These are phyloP conservation scores for Halisarca cf. caerulea DNA, from an alignment of 37 sponge, comb jelly and placozoan genomes.

Conservation along the genomic window DNA sequence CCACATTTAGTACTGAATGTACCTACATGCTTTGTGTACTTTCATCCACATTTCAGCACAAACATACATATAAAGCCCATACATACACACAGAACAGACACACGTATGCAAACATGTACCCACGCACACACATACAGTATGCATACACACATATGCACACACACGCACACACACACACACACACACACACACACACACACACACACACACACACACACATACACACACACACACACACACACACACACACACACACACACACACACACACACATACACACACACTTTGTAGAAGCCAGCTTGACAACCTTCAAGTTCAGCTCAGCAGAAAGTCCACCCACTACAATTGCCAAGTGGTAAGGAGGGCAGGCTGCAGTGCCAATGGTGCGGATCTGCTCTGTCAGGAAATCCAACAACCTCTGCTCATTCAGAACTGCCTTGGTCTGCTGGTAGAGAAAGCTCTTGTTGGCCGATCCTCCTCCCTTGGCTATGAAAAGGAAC, in stretches of 20 bases:
- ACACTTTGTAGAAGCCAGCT: conserved; percentile 33
- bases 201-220: no score
- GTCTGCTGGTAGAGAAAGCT: conserved; percentile 63
- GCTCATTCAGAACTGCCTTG: conserved; percentile 50
- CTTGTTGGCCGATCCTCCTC: conserved; percentile 65
- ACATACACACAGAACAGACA: no score
- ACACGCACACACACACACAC: no score
- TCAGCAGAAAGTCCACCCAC: conserved; percentile 54
- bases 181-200: no score
- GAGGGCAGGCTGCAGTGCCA: conserved; percentile 62
- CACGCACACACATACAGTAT: no score
- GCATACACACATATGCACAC: no score
- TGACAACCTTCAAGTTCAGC: conserved; percentile 56
- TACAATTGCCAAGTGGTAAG: conserved; percentile 56
- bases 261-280: not conserved
- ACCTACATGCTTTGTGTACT: no score
- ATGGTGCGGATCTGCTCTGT: conserved; percentile 37
- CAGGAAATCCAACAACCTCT: conserved; percentile 33
- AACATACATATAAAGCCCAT: no score
- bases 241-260: not conserved
- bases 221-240: no score
- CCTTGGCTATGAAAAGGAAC: conserved; percentile 61
- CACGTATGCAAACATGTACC: no score
- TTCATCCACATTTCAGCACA: no score
- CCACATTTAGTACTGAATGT: no score